Evolutionary conservation across 2,113 vertebrate genomes (phyloP), one percentile per base, ranked within the genome.

Genomic region (Haplochromis burtoni): DNA sequence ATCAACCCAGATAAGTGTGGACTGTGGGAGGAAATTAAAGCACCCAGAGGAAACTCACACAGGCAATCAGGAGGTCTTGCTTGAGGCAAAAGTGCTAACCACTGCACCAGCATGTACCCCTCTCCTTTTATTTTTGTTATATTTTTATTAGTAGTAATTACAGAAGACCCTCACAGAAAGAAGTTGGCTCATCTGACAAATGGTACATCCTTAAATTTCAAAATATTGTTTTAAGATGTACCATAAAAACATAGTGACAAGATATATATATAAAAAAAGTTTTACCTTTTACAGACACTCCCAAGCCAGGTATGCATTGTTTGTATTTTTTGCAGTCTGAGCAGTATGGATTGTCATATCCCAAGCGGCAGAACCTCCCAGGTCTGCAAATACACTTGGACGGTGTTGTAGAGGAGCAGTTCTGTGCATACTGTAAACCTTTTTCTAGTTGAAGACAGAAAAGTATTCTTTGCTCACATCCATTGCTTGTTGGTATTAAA

Each of bases 321-420:
- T 0, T 90, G 82, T 95, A 93, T 6, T 1, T 38, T 0, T 0
- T 2, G 80, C 96, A 97, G 1, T 9, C n/a, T 12, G 2, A 0
- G 42, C 92, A 94, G 71, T 16, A 51, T 2, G 19, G 40, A 1
- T 7, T 1, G 0, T 66, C 2, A 53, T n/a, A 84, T 1, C 0
- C 38, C 0, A 92, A 1, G 0, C 0, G 0, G 87, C 96, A 97
- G 78, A 5, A 96, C 81, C 1, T 92, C 24, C 92, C 95, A 19
- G 91, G 21, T 47, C 33, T 45, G 83, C 96, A 97, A 7, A 4
- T 11, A 89, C 96, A 97, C 54, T 3, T 85, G 12, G 95, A 9
- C 1, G 24, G 68, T 42, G 8, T 51, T n/a, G 81, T 90, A 3
- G 55, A n/a, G 14, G 91, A 85, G 92, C 96, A 97, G 0, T 2